Evolutionary conservation across 1,140 invertebrate genomes (phyloP).

Genomic region (Drosophila paulistorum): DNA sequence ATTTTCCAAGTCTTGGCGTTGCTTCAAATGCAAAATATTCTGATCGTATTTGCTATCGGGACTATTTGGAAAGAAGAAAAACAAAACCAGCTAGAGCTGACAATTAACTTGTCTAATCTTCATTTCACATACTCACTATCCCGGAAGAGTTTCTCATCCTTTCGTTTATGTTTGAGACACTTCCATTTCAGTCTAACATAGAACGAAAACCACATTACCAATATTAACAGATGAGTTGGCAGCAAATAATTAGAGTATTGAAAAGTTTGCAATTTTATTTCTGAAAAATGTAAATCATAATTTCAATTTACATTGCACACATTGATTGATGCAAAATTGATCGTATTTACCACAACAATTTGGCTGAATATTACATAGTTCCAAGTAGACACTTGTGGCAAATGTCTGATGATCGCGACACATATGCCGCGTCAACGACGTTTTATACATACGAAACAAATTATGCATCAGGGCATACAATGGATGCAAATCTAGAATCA

Average conservation of each 20-base stretch:
- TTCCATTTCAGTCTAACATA: neutral
- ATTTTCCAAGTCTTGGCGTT: conserved; percentile 30
- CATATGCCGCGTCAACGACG: neutral
- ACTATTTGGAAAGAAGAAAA: conserved; percentile 20
- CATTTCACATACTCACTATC: conserved; percentile 33
- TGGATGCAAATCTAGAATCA: conserved; percentile 29
- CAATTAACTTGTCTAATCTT: neutral
- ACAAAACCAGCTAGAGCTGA: too few species aligned
- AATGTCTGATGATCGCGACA: conserved; percentile 44
- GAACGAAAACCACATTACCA: conserved; percentile 20
- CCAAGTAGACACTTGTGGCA: conserved; percentile 47
- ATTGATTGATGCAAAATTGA: too few species aligned
- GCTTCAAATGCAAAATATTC: conserved; percentile 22
- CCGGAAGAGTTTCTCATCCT: neutral
- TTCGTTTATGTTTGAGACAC: neutral
- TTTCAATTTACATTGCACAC: too few species aligned
- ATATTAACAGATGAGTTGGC: neutral
- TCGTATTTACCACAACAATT: conserved; percentile 54
- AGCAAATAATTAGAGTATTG: neutral
- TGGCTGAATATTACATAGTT: conserved; percentile 30
- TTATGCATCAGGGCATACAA: conserved; percentile 27
- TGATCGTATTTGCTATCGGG: conserved; percentile 43
- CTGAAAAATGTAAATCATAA: neutral
- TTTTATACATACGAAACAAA: conserved; percentile 8
- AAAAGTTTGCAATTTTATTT: neutral